Evolutionary conservation across 2,113 vertebrate genomes (phyloP).

Genomic region (Nannobrachium achirus): DNA sequence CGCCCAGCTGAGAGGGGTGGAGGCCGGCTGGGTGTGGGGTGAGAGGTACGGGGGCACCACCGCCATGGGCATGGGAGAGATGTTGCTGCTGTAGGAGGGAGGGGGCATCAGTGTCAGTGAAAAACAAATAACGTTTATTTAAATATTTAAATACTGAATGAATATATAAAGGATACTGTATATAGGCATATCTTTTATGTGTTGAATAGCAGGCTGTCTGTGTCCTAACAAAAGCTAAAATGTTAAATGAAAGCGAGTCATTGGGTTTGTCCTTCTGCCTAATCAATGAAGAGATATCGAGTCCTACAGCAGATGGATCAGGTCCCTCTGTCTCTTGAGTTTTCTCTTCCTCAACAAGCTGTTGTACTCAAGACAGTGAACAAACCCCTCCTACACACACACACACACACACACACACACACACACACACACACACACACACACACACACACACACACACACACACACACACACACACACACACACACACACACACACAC

Average conservation of each 20-base stretch:
- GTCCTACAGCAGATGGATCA: constrained; percentile 62
- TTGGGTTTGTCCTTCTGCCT: constrained; percentile 35
- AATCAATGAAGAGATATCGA: constrained; percentile 49
- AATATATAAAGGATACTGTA: background rate
- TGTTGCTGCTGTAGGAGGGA: constrained; percentile 85
- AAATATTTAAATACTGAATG: background rate
- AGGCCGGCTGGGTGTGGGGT: constrained; percentile 94
- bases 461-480: constrained; percentile 66
- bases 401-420: constrained; percentile 3
- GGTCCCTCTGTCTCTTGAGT: constrained; percentile 56
- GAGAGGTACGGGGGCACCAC: constrained; percentile 87
- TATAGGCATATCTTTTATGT: no score
- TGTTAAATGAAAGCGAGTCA: constrained; percentile 19
- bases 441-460: constrained; percentile 60
- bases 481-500: constrained; percentile 67
- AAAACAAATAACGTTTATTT: no score
- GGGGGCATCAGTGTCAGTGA: background rate
- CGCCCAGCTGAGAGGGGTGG: constrained; percentile 89
- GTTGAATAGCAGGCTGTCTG: background rate
- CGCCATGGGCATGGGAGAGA: constrained; percentile 90
- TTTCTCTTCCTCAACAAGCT: constrained; percentile 68
- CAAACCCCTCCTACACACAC: constrained; percentile 48
- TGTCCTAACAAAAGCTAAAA: constrained; percentile 7
- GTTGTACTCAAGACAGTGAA: constrained; percentile 61
- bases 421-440: constrained; percentile 71